Base-by-base conservation (phyloP, 2,113 vertebrate genomes). In the Sinosuthora webbiana region DNA sequence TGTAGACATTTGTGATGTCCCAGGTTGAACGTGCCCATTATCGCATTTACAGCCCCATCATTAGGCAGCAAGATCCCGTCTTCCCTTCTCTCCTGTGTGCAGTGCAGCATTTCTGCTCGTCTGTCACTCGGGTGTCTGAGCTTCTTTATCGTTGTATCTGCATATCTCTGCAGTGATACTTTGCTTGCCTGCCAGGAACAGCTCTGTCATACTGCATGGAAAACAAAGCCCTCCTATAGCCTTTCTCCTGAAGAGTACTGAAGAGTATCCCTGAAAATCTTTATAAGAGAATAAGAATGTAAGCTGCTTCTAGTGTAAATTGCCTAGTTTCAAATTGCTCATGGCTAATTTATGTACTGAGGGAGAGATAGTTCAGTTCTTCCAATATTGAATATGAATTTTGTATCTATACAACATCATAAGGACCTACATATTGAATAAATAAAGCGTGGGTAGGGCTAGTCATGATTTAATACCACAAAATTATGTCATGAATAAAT, bases 131-230 rank as follows among this genome's bases (percentile, higher is more conserved):
- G 56, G 60, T 71, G 49, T 42, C 45, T 83, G 65, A 50, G 69
- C 62, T 88, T 49, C 85, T 94, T 81, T 89, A 92, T 75, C 0
- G 7, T 41, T 77, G 79, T 83, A 81, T 93, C 93, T 96, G 92
- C 88, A 74, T 95, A 85, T 90, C 94, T 87, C 95, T 95, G 95
- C 96, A 97, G 96, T 78, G 86, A 92, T 84, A 68, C 88, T 90
- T 87, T 53, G 3, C 52, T 25, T 83, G 44, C 1, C 5, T 39
- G 88, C 86, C 93, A 89, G 90, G 80, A 82, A n/a, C 47, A 71
- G 92, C 73, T 92, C 77, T 75, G 41, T 44, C 71, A 78, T 42
- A 60, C 83, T 0, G 25, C 74, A 60, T n/a, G 73, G 73, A 81
- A 78, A 90, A 86, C 37, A 93, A 77, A 88, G 56, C 68, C 18